phyloP scores from a whole-genome alignment of 2,797 vertebrate species.

The Orientallactaga sibirica region DNA sequence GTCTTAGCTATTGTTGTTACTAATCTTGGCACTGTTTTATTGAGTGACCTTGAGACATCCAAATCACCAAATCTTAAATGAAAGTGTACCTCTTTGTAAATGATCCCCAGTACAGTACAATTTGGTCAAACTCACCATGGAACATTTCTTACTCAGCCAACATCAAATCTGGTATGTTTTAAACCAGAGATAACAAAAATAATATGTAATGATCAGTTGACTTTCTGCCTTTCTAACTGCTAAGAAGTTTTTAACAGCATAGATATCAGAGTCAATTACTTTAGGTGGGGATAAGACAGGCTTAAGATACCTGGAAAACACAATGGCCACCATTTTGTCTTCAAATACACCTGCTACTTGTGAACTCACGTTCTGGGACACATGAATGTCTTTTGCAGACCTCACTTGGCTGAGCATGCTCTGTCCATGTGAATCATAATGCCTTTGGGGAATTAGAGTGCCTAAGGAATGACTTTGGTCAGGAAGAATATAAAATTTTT shows the following conservation, averaged over 20 bases:
- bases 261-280: conserved; percentile 13
- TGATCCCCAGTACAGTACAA: background rate
- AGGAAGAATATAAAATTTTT: conserved; percentile 85
- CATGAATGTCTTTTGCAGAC: conserved; percentile 66
- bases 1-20: conserved; percentile 28
- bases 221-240: conserved; percentile 44
- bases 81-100: conserved; percentile 22
- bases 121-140: background rate
- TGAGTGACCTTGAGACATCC: background rate
- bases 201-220: background rate
- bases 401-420: conserved; percentile 39
- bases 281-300: background rate
- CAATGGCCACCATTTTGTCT: background rate
- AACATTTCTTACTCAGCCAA: conserved; percentile 31
- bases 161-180: conserved; percentile 25
- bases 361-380: conserved; percentile 34
- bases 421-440: conserved; percentile 61
- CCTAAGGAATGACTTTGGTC: conserved; percentile 81
- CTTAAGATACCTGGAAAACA: conserved; percentile 13
- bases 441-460: conserved; percentile 70
- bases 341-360: conserved; percentile 72
- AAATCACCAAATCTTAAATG: conserved; percentile 39
- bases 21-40: conserved; percentile 54
- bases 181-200: conserved; percentile 39
- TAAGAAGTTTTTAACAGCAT: conserved; percentile 52